These are phyloP conservation scores for Sitobion miscanthi DNA, from an alignment of 1,140 invertebrate genomes.

Conservation along the genomic window DNA sequence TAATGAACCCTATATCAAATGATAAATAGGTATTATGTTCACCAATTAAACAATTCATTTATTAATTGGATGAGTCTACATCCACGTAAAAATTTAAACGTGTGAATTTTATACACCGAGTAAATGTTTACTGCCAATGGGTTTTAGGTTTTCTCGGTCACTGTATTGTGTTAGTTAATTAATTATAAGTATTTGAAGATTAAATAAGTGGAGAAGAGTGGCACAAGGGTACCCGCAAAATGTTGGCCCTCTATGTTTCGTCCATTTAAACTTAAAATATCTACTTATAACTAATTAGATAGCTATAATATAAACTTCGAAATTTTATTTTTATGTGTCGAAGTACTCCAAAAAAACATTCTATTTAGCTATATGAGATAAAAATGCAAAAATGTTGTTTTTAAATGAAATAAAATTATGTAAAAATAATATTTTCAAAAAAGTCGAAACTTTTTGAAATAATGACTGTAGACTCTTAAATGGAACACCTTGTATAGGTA, in stretches of 20 bases:
- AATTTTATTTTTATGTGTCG: neutral
- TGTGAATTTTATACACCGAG: neutral
- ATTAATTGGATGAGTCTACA: neutral
- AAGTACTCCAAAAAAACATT: neutral
- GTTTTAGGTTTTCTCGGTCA: neutral
- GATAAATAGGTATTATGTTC: neutral
- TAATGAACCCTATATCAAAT: slow-evolving; percentile 23
- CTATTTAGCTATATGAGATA: neutral
- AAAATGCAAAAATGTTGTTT: neutral
- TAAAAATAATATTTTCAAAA: neutral
- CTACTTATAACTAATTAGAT: neutral
- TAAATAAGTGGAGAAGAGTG: neutral
- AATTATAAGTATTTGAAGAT: neutral
- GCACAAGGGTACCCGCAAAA: neutral
- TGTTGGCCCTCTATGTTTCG: neutral
- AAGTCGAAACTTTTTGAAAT: neutral
- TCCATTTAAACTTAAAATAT: neutral
- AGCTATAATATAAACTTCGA: too few species aligned
- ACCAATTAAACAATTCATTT: slow-evolving; percentile 9
- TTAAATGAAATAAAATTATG: neutral
- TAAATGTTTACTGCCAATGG: neutral
- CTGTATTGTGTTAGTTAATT: neutral
- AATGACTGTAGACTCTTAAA: neutral
- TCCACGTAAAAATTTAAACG: neutral
- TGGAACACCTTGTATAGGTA: neutral